Evolutionary conservation across 2,888 invertebrate genomes (phyloP).

Genomic region (Conus canariensis): DNA sequence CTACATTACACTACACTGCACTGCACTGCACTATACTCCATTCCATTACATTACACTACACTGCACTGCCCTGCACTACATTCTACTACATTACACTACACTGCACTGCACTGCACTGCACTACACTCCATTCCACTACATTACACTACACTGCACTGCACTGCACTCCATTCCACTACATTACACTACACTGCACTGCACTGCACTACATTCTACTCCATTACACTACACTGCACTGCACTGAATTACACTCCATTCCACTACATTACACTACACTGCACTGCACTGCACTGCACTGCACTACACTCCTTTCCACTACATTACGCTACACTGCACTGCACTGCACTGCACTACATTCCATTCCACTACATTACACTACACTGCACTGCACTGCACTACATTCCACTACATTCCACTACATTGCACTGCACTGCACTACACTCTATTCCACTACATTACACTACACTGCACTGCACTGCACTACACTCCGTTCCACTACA

Average conservation of each 20-base stretch:
- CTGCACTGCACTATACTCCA: not conserved
- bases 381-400: not conserved
- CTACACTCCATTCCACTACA: conserved; percentile 11
- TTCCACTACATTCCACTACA: not conserved
- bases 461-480: conserved; percentile 9
- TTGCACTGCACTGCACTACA: conserved; percentile 6
- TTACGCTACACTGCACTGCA: not conserved
- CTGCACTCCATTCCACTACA: not conserved
- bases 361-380: not conserved
- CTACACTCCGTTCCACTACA: conserved; percentile 26
- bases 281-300: not conserved
- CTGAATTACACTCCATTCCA: not conserved
- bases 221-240: not conserved
- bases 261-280: not conserved
- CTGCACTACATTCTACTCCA: not conserved
- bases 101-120: not conserved
- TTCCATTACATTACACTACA: not conserved
- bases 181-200: conserved; percentile 9
- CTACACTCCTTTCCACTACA: not conserved
- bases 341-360: not conserved
- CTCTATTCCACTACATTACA: conserved; percentile 8
- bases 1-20: conserved; percentile 12
- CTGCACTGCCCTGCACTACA: not conserved
- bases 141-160: conserved; percentile 15
- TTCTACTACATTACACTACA: not conserved